A percentile compares a stretch with the other conserved stretches of the same genome.
phyloP scores from a whole-genome alignment of 1,140 invertebrate species.

The Harpegnathos saltator region DNA sequence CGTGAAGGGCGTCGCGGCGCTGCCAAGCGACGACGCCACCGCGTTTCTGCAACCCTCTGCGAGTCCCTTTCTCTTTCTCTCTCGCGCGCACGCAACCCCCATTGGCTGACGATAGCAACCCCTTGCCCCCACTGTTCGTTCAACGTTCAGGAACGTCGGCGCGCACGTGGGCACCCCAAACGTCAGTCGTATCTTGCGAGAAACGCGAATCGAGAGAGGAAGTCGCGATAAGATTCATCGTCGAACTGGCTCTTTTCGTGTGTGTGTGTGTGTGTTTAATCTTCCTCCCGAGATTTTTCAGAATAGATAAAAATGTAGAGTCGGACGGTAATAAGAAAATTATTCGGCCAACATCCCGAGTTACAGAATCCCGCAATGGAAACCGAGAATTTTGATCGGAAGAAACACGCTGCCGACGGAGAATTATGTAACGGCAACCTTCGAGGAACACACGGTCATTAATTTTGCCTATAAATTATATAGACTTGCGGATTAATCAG shows the following conservation, averaged over 20 bases:
- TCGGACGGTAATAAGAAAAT: too few relatives aligned
- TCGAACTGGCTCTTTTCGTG: not conserved
- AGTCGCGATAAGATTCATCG: not conserved
- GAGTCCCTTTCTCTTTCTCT: slow-evolving; percentile 57
- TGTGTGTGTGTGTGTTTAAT: too few relatives aligned
- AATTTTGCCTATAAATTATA: slow-evolving; percentile 41
- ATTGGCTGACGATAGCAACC: slow-evolving; percentile 56
- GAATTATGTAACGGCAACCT: slow-evolving; percentile 22
- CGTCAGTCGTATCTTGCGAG: not conserved
- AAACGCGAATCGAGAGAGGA: not conserved
- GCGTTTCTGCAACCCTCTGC: slow-evolving; percentile 64
- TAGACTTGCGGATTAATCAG: slow-evolving; percentile 41
- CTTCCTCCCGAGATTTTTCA: not conserved
- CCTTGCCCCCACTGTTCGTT: slow-evolving; percentile 11
- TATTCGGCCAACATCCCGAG: too few relatives aligned
- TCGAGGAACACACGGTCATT: slow-evolving; percentile 7
- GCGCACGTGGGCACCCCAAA: slow-evolving; percentile 29
- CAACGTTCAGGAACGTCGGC: slow-evolving; percentile 46
- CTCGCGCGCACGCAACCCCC: slow-evolving; percentile 59
- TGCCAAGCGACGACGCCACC: slow-evolving; percentile 67
- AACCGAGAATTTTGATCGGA: not conserved
- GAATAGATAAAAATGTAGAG: not conserved
- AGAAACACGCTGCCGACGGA: not conserved
- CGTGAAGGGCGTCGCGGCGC: slow-evolving; percentile 71
- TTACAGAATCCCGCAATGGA: not conserved